A percentile compares a stretch with the other conserved stretches of the same genome.
phyloP scores from a whole-genome alignment of 1,140 invertebrate genomes.

The Aphaenogaster ashmeadi region DNA sequence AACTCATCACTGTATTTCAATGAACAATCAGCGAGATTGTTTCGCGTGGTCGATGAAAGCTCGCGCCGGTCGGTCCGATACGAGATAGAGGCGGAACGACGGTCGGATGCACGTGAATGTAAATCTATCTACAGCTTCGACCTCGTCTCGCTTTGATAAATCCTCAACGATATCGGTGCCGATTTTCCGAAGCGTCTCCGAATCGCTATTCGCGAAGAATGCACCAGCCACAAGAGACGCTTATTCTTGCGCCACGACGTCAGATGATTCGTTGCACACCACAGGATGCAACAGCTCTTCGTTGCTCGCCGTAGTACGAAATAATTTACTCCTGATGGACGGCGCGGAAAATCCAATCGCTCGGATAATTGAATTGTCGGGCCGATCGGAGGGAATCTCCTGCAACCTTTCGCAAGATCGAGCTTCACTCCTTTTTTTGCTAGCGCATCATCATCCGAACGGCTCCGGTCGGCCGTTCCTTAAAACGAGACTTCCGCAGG shows the following conservation, averaged over 20 bases:
- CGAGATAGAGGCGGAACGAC: slow-evolving; percentile 15
- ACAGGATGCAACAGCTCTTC: slow-evolving; percentile 5
- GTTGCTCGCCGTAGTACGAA: slow-evolving; percentile 43
- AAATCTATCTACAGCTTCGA: not conserved
- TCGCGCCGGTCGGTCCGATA: slow-evolving; percentile 19
- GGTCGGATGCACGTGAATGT: slow-evolving; percentile 20
- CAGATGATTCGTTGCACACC: slow-evolving; percentile 6
- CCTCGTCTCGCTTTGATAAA: slow-evolving; percentile 30
- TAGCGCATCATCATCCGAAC: not conserved
- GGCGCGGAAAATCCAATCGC: slow-evolving; percentile 66
- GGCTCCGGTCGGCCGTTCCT: not conserved
- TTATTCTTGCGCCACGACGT: not conserved
- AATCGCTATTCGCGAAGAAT: not conserved
- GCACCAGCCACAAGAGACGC: not conserved
- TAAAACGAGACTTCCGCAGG: slow-evolving; percentile 26
- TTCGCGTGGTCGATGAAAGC: slow-evolving; percentile 38
- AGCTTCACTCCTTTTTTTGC: slow-evolving; percentile 11
- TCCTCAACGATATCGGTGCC: not conserved
- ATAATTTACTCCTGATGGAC: slow-evolving; percentile 68
- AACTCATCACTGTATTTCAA: slow-evolving; percentile 29
- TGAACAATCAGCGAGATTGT: slow-evolving; percentile 52
- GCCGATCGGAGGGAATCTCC: slow-evolving; percentile 53
- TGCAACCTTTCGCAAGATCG: slow-evolving; percentile 30
- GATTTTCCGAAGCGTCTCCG: slow-evolving; percentile 15
- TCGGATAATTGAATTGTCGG: slow-evolving; percentile 69